Evolutionary conservation across 2,888 invertebrate genomes (phyloP), one percentile per base, ranked within the genome.

Genomic region (Mimas tiliae): DNA sequence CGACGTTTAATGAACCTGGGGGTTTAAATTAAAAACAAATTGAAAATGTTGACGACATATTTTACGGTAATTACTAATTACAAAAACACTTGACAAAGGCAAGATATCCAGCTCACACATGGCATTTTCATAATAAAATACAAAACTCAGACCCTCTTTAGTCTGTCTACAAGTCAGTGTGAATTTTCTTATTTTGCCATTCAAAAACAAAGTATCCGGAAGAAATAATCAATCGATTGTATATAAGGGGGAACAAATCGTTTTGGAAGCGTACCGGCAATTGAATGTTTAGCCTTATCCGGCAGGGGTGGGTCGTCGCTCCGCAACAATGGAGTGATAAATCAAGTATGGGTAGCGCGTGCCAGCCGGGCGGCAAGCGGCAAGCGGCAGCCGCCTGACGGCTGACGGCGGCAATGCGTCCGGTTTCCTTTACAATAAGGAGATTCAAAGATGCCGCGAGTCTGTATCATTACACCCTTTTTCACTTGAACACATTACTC

Each of bases 211-310:
- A 74, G 73, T 72, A 76, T 69, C 77, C 82, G 82, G 83, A 85
- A 87, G 78, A 85, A 83, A 86, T 84, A 85, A 86, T 83, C 80
- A 86, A 86, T 88, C 88, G 89, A 88, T 88, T 84, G 87, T 81
- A 84, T 79, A 72, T 73, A 72, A 79, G 84, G 86, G 84, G 84
- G 87, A 88, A 87, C 89, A 91, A 91, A 91, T 90, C 90, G 87
- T 89, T 88, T 87, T 83, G 84, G 88, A 87, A 88, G 86, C 87
- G 86, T 89, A 87, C 90, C 89, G 89, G 87, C 89, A 89, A 91
- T 92, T 90, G 90, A 91, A 91, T 91, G 89, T 92, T 92, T 91
- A 89, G 89, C 87, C 84, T 89, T 90, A 91, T 91, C 91, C 91
- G 90, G 86, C 80, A 83, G 83, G 89, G 88, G 90, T 86, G 88